Evolutionary conservation across 2,797 vertebrate species (phyloP).

Genomic region (Lacerta viridis): DNA sequence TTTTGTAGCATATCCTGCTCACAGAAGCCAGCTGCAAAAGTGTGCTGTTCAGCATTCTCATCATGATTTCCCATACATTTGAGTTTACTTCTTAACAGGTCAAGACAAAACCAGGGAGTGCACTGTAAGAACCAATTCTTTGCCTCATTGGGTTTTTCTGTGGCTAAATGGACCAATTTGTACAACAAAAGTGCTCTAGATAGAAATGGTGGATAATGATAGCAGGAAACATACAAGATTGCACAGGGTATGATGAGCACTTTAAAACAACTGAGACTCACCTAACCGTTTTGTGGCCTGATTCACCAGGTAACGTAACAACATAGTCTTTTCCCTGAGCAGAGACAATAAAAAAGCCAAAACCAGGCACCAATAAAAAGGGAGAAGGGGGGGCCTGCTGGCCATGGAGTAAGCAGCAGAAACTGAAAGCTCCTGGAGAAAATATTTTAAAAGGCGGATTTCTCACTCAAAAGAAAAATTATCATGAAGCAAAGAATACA

Average conservation of each 20-base stretch:
- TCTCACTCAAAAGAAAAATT: no score
- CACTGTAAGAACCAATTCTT: neutral
- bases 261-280: constrained; percentile 14
- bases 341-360: constrained; percentile 24
- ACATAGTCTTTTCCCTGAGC: neutral
- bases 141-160: neutral
- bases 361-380: constrained; percentile 42
- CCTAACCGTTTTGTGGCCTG: neutral
- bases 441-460: no score
- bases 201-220: constrained; percentile 10
- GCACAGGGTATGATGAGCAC: neutral
- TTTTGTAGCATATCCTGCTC: neutral
- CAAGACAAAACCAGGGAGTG: neutral
- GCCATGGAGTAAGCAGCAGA: no score
- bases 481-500: no score
- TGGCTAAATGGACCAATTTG: neutral
- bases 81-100: neutral
- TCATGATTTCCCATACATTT: neutral
- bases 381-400: constrained; percentile 56
- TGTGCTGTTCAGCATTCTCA: neutral
- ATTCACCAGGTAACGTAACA: neutral
- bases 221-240: neutral
- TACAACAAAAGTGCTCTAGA: neutral
- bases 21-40: neutral
- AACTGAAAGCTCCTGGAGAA: no score